Base-by-base conservation (phyloP, 2,888 invertebrate species). In the Escarpia spicata region DNA sequence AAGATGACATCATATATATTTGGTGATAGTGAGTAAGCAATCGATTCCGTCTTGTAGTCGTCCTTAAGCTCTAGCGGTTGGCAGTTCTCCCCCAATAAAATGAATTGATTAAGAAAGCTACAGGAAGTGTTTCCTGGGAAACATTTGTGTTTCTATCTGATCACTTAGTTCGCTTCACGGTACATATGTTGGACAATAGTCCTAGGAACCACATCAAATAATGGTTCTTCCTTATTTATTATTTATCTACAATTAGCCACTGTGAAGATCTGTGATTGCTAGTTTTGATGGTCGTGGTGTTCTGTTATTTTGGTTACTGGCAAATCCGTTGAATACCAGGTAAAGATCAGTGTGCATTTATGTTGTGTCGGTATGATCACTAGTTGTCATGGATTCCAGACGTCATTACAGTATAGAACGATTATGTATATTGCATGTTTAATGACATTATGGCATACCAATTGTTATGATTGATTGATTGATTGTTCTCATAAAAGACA, bases 331-430 rank as follows among this genome's bases (percentile, higher is more conserved):
- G 75, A 75, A 75, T 26, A 75, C 26, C n/a, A n/a, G n/a, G n/a
- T 75, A 26, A 75, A 75, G n/a, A 75, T 75, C 75, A 75, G 75
- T 75, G 75, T 75, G 75, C 75, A 26, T 75, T 75, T 75, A 60
- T 60, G n/a, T 75, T 26, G 15, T 75, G 26, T 75, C 75, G 19
- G 75, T 75, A 75, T 75, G 75, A 75, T 75, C 75, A 75, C 26
- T 26, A 6, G 75, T 15, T 75, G 75, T 75, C n/a, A 6, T 75
- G 26, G 75, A 75, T 75, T n/a, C 75, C 4, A 3, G 19, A 52
- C 8, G 4, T 15, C 52, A 52, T 52, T 52, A 52, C 52, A 52
- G 8, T 9, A 12, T 12, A 52, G 2, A 15, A 52, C 52, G 15
- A 4, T 52, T 75, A 75, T 75, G 6, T 26, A 75, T 75, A 75